Evolutionary conservation across 1,140 invertebrate genomes (phyloP), one percentile per base, ranked within the genome.

Genomic region (Meloidogyne floridensis): DNA sequence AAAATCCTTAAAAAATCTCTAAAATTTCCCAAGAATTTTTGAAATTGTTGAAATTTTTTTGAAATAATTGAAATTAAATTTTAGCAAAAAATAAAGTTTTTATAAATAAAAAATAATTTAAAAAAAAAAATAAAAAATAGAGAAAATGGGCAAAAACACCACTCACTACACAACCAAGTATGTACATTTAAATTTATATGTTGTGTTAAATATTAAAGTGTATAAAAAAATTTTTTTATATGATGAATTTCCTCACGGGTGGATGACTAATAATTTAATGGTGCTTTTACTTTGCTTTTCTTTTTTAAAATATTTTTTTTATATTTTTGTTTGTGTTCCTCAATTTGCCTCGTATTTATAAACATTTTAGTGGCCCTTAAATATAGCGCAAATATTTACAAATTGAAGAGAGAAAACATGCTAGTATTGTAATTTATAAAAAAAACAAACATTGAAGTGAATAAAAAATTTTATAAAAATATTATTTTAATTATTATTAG

Each of bases 221-320:
- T 47, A 73, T 73, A 73, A 7, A 73, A 73, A 51, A 15, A 73
- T 51, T 53, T 7, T 71, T 71, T 71, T 18, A 71, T 18, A 73
- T 73, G 72, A 53, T 43, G 32, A 13, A 43, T 72, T 42, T 72
- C 13, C 32, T 73, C 72, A 73, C 51, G 51, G 51, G n/a, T 73
- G 13, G 72, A 73, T 73, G 42, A 47, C 51, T 73, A 73, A 53
- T 73, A 13, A 18, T 73, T 73, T 53, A 53, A 73, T 73, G 47
- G 51, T 73, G 51, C 42, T 73, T 73, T 73, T 73, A 47, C 72
- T 53, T 47, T 53, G 42, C 42, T 73, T 73, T 73, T 43, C 51
- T 47, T 43, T 15, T 15, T 47, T 18, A 73, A 47, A 47, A 47
- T 47, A 73, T 53, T 18, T 73, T 73, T n/a, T 43, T 42, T 53